Evolutionary conservation across 2,888 invertebrate species (phyloP).

Genomic region (Aleiodes leptofemur): DNA sequence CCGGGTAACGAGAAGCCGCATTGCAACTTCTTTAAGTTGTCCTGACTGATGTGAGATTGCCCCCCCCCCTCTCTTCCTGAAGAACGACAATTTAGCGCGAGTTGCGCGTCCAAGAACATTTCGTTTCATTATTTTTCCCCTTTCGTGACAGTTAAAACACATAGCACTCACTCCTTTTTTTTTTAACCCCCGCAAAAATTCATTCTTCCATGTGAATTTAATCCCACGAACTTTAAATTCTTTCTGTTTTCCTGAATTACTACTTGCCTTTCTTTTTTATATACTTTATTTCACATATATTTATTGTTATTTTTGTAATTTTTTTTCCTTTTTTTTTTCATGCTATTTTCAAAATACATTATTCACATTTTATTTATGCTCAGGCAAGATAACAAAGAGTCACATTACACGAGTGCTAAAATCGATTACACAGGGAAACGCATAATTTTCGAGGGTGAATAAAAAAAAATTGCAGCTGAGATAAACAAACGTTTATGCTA

Average conservation of each 20-base stretch:
- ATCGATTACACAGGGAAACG: conserved; percentile 22
- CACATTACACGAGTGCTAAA: conserved; percentile 15
- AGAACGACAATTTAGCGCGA: conserved; percentile 49
- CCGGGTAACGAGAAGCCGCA: conserved; percentile 43
- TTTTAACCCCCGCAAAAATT: conserved; percentile 1
- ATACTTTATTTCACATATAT: conserved; percentile 1
- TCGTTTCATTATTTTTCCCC: conserved; percentile 44
- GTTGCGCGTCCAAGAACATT: conserved; percentile 27
- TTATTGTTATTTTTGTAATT: not conserved
- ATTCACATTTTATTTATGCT: conserved; percentile 14
- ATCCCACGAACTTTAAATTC: conserved; percentile 19
- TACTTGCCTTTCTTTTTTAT: not conserved
- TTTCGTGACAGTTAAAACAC: conserved; percentile 21
- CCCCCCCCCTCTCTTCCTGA: not conserved
- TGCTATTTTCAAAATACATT: not conserved
- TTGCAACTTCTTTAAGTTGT: conserved; percentile 50
- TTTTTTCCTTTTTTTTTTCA: too few species aligned
- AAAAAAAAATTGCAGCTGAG: conserved; percentile 51
- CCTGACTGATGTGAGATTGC: conserved; percentile 52
- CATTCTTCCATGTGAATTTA: conserved; percentile 18
- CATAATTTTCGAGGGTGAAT: conserved; percentile 1
- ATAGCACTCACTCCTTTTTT: not conserved
- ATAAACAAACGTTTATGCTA: conserved; percentile 63
- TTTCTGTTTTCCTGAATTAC: not conserved
- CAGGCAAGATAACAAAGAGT: conserved; percentile 10